These are phyloP conservation scores for Cydia pomonella DNA, from an alignment of 1,140 invertebrate genomes.

Conservation along the genomic window DNA sequence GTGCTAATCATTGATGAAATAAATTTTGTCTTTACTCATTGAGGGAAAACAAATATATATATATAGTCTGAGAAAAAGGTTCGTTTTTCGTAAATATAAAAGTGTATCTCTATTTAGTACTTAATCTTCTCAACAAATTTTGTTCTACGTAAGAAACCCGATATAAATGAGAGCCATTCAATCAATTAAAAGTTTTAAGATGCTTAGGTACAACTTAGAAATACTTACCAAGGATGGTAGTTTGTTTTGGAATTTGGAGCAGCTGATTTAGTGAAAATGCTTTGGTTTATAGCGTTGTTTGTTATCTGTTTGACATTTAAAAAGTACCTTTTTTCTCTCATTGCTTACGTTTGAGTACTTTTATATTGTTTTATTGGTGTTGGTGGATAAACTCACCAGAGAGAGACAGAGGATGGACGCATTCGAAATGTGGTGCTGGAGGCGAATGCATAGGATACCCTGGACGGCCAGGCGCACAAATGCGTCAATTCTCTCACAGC, in stretches of 20 bases:
- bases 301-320: background rate
- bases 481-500: no score
- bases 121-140: background rate
- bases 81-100: background rate
- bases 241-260: background rate
- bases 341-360: background rate
- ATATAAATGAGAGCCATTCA: background rate
- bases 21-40: no score
- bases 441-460: no score
- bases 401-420: no score
- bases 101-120: background rate
- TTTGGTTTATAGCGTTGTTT: background rate
- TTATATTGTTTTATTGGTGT: background rate
- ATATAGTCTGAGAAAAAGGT: background rate
- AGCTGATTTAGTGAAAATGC: background rate
- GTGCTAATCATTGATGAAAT: no score
- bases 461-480: no score
- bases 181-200: conserved; percentile 15
- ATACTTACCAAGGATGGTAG: conserved; percentile 2
- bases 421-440: no score
- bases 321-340: background rate
- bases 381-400: no score
- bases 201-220: background rate
- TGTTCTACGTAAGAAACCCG: background rate
- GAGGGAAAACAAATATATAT: no score